A percentile compares a stretch with the other conserved stretches of the same genome.
Conservation (phyloP, 2,888 invertebrate species). For the Ennomos fuscantarius region DNA sequence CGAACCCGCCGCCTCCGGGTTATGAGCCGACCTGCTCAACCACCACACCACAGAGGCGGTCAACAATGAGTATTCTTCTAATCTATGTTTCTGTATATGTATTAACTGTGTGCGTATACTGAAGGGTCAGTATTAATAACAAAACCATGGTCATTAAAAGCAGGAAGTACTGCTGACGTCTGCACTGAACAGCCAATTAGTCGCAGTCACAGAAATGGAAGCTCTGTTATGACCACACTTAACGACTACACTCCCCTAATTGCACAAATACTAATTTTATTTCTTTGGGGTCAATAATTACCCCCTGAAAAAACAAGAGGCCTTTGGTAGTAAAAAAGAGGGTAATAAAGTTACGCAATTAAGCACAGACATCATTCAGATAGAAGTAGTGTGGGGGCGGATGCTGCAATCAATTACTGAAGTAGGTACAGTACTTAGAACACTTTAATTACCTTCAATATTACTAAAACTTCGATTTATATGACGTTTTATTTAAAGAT, state of each 20-base stretch:
- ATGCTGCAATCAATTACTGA: conserved; percentile 2
- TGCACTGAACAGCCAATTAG: conserved; percentile 38
- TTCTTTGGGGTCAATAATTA: conserved; percentile 61
- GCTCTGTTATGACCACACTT: conserved; percentile 37
- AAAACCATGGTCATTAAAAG: conserved; percentile 32
- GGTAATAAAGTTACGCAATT: conserved; percentile 12
- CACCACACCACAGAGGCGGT: no score
- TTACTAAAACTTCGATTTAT: no score
- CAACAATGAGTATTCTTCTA: no score
- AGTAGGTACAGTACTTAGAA: no score
- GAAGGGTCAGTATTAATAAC: conserved; percentile 13
- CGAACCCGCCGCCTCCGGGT: no score
- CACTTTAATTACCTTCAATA: no score
- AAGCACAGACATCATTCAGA: conserved; percentile 13
- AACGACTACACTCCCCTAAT: conserved; percentile 33
- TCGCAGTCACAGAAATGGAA: conserved; percentile 34
- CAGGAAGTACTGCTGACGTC: conserved; percentile 32
- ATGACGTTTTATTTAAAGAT: no score
- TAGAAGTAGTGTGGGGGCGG: conserved; percentile 1
- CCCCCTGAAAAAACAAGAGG: conserved; percentile 51
- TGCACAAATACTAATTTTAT: conserved; percentile 42
- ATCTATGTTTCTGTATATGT: no score
- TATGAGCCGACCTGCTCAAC: no score
- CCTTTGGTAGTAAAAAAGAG: conserved; percentile 18
- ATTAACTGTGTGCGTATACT: no score